These are phyloP conservation scores for Anticlea derivata DNA, from an alignment of 2,888 invertebrate species.

Conservation along the genomic window DNA sequence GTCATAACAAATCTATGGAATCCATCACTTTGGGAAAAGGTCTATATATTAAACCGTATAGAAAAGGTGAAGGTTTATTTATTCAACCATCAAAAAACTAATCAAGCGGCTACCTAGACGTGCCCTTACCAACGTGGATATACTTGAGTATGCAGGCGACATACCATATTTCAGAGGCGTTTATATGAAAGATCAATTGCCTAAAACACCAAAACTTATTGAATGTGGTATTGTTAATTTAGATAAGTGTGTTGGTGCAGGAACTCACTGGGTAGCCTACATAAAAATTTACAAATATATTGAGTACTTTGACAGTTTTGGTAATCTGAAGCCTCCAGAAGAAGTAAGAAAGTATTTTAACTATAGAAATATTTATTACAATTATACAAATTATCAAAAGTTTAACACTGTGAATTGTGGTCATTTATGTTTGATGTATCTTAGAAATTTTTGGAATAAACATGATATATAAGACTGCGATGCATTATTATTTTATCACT, in stretches of 20 bases:
- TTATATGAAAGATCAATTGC: neutral
- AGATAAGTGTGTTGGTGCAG: conserved; percentile 3
- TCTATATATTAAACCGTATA: conserved; percentile 10
- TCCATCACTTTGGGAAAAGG: conserved; percentile 4
- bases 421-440: conserved; percentile 7
- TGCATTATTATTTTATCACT: no score
- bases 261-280: conserved; percentile 19
- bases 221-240: conserved; percentile 12
- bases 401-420: conserved; percentile 4
- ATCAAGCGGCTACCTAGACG: neutral
- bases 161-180: conserved; percentile 13
- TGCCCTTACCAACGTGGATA: conserved; percentile 3
- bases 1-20: neutral
- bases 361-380: neutral
- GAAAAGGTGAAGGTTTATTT: conserved; percentile 1
- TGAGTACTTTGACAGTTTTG: neutral
- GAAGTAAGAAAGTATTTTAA: conserved; percentile 2
- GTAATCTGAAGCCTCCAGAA: conserved; percentile 6
- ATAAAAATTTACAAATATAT: neutral
- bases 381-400: neutral
- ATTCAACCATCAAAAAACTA: conserved; percentile 8
- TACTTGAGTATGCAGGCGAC: neutral
- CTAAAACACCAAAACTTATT: neutral
- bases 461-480: neutral
- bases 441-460: conserved; percentile 1